Evolutionary conservation across 2,888 invertebrate species (phyloP).

Genomic region (Oscheius sp.): DNA sequence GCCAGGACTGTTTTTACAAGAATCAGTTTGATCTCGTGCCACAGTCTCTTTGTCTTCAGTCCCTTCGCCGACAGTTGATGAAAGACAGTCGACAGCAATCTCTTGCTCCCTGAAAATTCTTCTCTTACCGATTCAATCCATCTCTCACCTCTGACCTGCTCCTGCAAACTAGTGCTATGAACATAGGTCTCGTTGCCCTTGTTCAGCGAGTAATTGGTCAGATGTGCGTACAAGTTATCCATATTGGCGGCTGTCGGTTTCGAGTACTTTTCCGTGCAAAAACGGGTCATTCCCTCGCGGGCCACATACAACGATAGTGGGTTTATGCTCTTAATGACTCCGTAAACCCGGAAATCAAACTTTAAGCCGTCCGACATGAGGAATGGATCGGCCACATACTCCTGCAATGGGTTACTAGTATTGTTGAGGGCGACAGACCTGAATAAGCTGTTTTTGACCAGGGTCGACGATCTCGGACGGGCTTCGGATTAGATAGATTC

Average conservation of each 20-base stretch:
- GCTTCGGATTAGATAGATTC: slow-evolving; percentile 76
- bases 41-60: slow-evolving; percentile 74
- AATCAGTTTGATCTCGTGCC: slow-evolving; percentile 75
- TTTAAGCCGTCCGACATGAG: slow-evolving; percentile 74
- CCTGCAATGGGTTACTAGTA: slow-evolving; percentile 59
- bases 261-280: slow-evolving; percentile 76
- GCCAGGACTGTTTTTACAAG: slow-evolving; percentile 76
- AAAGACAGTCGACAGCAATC: slow-evolving; percentile 76
- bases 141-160: slow-evolving; percentile 66
- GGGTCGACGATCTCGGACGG: slow-evolving; percentile 74
- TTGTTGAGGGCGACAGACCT: slow-evolving; percentile 32
- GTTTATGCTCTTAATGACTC: slow-evolving; percentile 75
- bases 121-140: neutral
- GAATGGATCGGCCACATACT: slow-evolving; percentile 75
- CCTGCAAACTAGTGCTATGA: slow-evolving; percentile 69
- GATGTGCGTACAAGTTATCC: slow-evolving; percentile 75
- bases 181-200: slow-evolving; percentile 75
- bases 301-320: slow-evolving; percentile 75
- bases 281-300: slow-evolving; percentile 75
- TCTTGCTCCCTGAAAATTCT: slow-evolving; percentile 74
- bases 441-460: slow-evolving; percentile 67
- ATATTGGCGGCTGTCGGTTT: slow-evolving; percentile 75
- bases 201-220: slow-evolving; percentile 77
- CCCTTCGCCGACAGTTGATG: slow-evolving; percentile 73
- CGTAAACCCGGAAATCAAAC: slow-evolving; percentile 77